Evolutionary conservation across 2,797 vertebrate species (phyloP).

Genomic region (Gephyroberyx darwinii): DNA sequence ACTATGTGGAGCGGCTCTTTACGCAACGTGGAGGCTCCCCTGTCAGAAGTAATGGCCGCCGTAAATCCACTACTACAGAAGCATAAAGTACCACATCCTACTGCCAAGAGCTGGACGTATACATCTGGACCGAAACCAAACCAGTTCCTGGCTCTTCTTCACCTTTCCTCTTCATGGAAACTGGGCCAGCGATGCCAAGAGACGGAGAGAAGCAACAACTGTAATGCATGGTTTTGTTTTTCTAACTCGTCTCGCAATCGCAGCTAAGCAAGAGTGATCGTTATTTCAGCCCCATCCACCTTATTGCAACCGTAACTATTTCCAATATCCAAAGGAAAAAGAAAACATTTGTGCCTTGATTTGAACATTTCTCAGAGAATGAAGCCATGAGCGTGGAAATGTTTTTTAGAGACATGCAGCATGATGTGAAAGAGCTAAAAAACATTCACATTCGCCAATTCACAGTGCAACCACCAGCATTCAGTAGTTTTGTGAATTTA

Average conservation of each 20-base stretch:
- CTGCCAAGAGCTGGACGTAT: constrained; percentile 33
- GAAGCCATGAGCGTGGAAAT: neutral
- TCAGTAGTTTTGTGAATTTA: neutral
- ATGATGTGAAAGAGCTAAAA: neutral
- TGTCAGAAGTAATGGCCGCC: constrained; percentile 45
- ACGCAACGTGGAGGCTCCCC: constrained; percentile 51
- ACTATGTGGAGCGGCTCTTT: constrained; percentile 51
- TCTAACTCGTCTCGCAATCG: neutral
- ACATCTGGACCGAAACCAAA: constrained; percentile 32
- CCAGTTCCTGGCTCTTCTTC: constrained; percentile 41
- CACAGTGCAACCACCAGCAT: neutral
- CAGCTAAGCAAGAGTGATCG: too few species aligned
- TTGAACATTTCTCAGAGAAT: neutral
- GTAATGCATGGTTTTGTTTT: neutral
- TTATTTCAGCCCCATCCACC: neutral
- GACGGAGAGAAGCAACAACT: neutral
- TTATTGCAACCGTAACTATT: neutral
- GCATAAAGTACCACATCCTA: neutral
- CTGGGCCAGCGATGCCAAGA: neutral
- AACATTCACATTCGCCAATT: neutral
- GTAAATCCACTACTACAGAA: constrained; percentile 47
- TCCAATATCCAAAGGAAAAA: constrained; percentile 19
- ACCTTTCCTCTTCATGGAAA: constrained; percentile 22
- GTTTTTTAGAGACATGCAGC: constrained; percentile 16
- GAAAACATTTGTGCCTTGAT: neutral